Evolutionary conservation across 2,797 vertebrate species (phyloP), one percentile per base, ranked within the genome.

Genomic region (Petrocephalus sullivani): DNA sequence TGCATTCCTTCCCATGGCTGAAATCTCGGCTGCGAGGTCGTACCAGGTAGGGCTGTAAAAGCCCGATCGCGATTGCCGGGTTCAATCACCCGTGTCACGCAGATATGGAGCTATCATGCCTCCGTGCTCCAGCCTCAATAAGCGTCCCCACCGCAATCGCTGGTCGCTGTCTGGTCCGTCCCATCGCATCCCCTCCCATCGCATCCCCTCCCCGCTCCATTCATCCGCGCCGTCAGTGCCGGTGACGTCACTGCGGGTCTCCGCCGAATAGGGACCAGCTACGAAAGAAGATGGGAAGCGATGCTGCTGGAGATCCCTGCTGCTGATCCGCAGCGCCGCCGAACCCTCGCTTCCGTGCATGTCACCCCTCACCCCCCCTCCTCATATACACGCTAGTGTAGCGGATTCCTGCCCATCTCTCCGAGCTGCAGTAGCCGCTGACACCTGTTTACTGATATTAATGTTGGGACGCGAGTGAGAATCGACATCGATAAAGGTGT

Each of bases 231-330:
- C 41, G 64, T 53, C 85, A 4, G 41, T 85, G 61, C 0, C 10
- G 9, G 37, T 90, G 85, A 90, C 84, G 90, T 88, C 85, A 89
- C 84, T 84, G 88, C 88, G 67, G 78, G 56, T 81, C 87, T 89
- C 87, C 78, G 58, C 57, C 88, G 64, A 87, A 83, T 64, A 57
- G 49, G 85, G 67, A 87, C 53, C 67, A 85, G 90, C 83, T 86
- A 75, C 58, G 57, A 83, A 64, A 53, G 82, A 82, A 61, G 54
- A 49, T 37, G 61, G 83, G 83, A 83, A 67, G 28, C 86, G 23
- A 86, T 28, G 56, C 84, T 67, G 61, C 61, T 67, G 61, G 21
- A 64, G 67, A 89, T 67, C 64, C 61, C 78, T 28, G 88, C 71
- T 85, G 81, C 82, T 41, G 56, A 67, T 89, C 78, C 58, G 86